Base-by-base conservation (phyloP, 2,888 invertebrate genomes). In the Caenorhabditis uteleia region DNA sequence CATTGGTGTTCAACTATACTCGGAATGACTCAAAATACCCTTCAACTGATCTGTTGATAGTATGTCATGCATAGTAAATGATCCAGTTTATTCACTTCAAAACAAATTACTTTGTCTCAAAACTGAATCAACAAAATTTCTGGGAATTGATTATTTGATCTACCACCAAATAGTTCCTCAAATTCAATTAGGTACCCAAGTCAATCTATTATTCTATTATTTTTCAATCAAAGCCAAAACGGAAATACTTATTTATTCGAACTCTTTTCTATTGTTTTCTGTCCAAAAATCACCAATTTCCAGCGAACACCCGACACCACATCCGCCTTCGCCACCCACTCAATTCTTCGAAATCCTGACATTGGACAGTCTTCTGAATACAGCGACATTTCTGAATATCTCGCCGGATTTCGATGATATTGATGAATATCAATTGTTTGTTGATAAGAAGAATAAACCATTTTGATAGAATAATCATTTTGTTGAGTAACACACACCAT, bases 401-500 rank as follows among this genome's bases (percentile, higher is more conserved):
- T 31, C 44, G 8, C 57, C 55, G 0, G 56, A 66, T 31, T 51
- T 48, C 3, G 14, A 16, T 16, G 50, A 50, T 23, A 48, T 51
- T 16, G 51, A 59, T 6, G 59, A 66, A 49, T 46, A 60, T 43
- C 51, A 59, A 27, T 36, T 20, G 20, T 65, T 65, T 53, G 44
- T 58, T 33, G 46, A 38, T 5, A 65, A 65, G 59, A 42, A 48
- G 27, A 54, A 65, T 59, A 65, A 65, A 65, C 54, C 47, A 42
- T 65, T 65, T 51, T 65, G 46, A 43, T 12, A n/a, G 5, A 14
- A 14, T 34, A 33, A 40, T 34, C n/a, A 34, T 34, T 34, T 34
- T 34, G 12, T n/a, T n/a, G n/a, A n/a, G n/a, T n/a, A n/a, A n/a
- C n/a, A n/a, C n/a, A n/a, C n/a, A n/a, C n/a, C n/a, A n/a, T n/a